Conservation (phyloP, 2,113 vertebrate species). For the Tupaia tana region DNA sequence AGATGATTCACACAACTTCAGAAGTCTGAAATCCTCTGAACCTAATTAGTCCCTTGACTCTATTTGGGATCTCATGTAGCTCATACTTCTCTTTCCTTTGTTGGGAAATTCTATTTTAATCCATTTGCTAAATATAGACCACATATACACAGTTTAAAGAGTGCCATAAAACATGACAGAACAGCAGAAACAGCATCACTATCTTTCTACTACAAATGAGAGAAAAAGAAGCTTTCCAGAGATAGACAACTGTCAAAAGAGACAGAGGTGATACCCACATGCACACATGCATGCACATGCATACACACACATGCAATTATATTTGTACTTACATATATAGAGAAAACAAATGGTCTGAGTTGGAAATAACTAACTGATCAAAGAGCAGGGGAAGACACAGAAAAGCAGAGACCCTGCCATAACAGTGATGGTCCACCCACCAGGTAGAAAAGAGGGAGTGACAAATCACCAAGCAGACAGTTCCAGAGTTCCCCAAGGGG, state of each 20-base stretch:
- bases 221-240: neutral
- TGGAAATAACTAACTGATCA: neutral
- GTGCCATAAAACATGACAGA: slow-evolving; percentile 5
- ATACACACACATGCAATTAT: neutral
- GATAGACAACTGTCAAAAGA: neutral
- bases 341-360: neutral
- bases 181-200: neutral
- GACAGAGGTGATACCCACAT: neutral
- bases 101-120: slow-evolving; percentile 25
- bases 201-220: neutral
- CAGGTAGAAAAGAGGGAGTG: too few species aligned
- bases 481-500: neutral
- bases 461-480: neutral
- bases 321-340: neutral
- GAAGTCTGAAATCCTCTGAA: slow-evolving; percentile 39
- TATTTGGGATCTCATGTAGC: slow-evolving; percentile 19
- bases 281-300: neutral
- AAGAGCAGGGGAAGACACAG: neutral
- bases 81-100: slow-evolving; percentile 13
- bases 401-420: neutral
- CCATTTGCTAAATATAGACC: slow-evolving; percentile 39
- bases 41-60: neutral
- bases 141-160: slow-evolving; percentile 19
- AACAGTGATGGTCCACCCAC: neutral
- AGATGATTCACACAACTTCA: neutral